Conservation (phyloP, 2,888 invertebrate genomes). For the Diaprepes abbreviatus region DNA sequence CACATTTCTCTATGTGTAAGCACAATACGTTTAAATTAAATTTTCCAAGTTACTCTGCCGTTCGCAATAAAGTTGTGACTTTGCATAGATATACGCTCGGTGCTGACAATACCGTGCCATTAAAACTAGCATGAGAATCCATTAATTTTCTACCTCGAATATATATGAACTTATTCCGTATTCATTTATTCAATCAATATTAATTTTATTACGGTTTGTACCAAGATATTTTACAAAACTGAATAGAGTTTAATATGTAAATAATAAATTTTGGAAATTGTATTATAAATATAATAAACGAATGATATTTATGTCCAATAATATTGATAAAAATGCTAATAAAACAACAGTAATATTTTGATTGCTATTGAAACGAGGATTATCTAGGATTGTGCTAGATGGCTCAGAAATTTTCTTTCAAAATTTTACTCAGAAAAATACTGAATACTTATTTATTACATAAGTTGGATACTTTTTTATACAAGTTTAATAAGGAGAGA, state of each 20-base stretch:
- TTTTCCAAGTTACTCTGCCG: conserved; percentile 50
- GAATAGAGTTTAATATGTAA: conserved; percentile 1
- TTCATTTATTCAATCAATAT: conserved; percentile 40
- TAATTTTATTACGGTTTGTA: conserved; percentile 29
- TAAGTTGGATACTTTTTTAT: too few species aligned
- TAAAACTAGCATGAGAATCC: conserved; percentile 47
- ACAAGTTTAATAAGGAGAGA: too few species aligned
- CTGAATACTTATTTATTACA: too few species aligned
- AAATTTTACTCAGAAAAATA: too few species aligned
- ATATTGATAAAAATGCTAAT: too few species aligned
- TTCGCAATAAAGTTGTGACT: conserved; percentile 66
- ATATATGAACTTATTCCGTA: conserved; percentile 42
- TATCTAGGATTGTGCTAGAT: too few species aligned
- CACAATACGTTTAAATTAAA: conserved; percentile 44
- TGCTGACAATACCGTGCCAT: conserved; percentile 40
- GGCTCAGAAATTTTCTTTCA: too few species aligned
- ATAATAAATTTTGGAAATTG: neutral
- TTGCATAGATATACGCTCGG: conserved; percentile 62
- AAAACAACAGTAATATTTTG: too few species aligned
- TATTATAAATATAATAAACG: too few species aligned
- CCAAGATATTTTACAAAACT: conserved; percentile 1
- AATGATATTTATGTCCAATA: too few species aligned
- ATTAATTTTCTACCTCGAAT: conserved; percentile 42
- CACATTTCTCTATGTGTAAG: conserved; percentile 39
- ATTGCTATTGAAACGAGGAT: too few species aligned